Evolutionary conservation across 30 jellyfish, hydroid and myxozoan genomes (phyloP).

Genomic region (Aurelia sp.): DNA sequence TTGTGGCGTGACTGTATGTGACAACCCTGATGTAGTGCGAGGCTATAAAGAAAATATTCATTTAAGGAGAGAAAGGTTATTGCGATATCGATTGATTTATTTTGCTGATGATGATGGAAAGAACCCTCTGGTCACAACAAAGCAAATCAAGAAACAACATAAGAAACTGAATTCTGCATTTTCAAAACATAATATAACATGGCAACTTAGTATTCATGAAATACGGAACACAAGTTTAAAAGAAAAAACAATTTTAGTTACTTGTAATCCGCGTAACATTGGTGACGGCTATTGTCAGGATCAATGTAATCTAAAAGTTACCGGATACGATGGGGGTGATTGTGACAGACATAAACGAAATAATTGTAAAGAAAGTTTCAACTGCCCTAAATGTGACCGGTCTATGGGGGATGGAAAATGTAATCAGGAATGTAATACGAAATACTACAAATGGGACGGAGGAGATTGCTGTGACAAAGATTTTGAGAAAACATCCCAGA

Average conservation of each 20-base stretch:
- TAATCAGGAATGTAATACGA: constrained; percentile 36
- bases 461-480: constrained; percentile 54
- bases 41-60: constrained; percentile 50
- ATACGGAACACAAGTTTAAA: constrained; percentile 65
- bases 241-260: constrained; percentile 15
- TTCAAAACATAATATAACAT: constrained; percentile 74
- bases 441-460: constrained; percentile 38
- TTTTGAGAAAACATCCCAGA: constrained; percentile 29
- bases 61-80: constrained; percentile 34
- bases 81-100: constrained; percentile 76
- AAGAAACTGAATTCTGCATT: constrained; percentile 59
- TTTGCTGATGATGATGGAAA: constrained; percentile 80
- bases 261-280: constrained; percentile 26
- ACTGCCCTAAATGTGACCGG: constrained; percentile 8
- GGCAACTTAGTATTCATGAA: constrained; percentile 37
- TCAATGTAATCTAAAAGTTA: neutral
- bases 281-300: constrained; percentile 34
- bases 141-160: constrained; percentile 63
- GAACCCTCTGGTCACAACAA: constrained; percentile 52
- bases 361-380: neutral
- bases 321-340: constrained; percentile 47
- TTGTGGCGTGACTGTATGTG: constrained; percentile 91
- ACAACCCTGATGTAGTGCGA: constrained; percentile 84
- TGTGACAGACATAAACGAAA: neutral
- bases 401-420: constrained; percentile 34